A percentile compares a stretch with the other conserved stretches of the same genome.
These are phyloP conservation scores for Larimichthys crocea DNA, from an alignment of 2,113 vertebrate species.

Conservation along the genomic window DNA sequence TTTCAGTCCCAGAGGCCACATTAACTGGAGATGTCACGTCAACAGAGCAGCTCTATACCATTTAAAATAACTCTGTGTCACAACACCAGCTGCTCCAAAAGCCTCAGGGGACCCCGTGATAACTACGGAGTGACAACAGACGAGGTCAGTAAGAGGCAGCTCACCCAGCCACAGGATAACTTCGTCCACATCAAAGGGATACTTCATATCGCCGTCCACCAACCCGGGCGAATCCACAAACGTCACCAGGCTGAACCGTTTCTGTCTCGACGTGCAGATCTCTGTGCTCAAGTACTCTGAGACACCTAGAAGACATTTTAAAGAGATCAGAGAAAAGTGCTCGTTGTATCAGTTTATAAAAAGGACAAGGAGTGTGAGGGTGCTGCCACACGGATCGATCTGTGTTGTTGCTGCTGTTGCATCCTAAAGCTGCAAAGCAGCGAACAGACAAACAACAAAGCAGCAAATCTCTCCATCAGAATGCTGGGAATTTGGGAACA, in stretches of 20 bases:
- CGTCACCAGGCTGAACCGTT: constrained; percentile 87
- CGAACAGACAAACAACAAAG: neutral
- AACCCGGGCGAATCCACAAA: constrained; percentile 89
- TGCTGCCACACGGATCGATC: neutral
- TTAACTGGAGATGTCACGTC: neutral
- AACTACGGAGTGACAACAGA: neutral
- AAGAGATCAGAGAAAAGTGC: neutral
- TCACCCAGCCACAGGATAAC: constrained; percentile 87
- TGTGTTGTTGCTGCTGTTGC: neutral
- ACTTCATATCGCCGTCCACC: constrained; percentile 91
- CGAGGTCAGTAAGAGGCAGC: constrained; percentile 24
- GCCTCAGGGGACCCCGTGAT: neutral
- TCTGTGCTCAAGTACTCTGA: constrained; percentile 88
- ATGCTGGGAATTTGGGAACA: neutral
- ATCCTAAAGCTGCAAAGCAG: neutral
- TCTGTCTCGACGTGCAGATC: constrained; percentile 89
- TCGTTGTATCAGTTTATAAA: neutral
- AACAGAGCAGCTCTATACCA: neutral
- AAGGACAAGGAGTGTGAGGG: neutral
- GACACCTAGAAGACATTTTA: constrained; percentile 75
- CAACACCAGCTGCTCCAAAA: neutral
- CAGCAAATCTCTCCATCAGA: neutral
- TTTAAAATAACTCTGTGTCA: neutral
- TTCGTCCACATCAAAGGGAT: constrained; percentile 89
- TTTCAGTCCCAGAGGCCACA: neutral